Percentiles rank a stretch among this genome's conserved stretches.
Conservation (phyloP, 2,888 invertebrate species). For the Plagodis dolabraria region DNA sequence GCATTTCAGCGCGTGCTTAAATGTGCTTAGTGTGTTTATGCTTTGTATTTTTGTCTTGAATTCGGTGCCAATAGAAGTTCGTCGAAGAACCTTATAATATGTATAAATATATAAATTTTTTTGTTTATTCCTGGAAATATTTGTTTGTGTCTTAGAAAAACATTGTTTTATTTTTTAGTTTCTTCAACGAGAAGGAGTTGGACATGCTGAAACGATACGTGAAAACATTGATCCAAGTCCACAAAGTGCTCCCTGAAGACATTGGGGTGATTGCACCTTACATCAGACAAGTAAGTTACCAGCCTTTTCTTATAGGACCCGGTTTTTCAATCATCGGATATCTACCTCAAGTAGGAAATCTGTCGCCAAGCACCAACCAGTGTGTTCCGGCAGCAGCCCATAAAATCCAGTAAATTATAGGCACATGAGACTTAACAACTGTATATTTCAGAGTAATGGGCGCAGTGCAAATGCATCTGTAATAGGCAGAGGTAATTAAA, state of each 20-base stretch:
- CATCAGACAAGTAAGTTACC: conserved; percentile 89
- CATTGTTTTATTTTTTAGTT: conserved; percentile 48
- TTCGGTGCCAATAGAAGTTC: background rate
- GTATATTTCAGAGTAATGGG: no score
- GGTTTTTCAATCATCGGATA: background rate
- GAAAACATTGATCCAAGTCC: conserved; percentile 83
- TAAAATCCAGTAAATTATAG: no score
- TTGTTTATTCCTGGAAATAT: background rate
- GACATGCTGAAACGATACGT: conserved; percentile 77
- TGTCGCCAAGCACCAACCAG: no score
- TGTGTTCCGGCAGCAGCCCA: no score
- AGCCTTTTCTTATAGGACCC: background rate
- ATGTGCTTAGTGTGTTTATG: no score
- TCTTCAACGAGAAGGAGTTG: conserved; percentile 92
- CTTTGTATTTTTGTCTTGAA: background rate
- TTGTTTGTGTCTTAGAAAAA: background rate
- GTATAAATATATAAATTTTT: background rate
- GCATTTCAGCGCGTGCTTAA: no score
- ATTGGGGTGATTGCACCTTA: conserved; percentile 97
- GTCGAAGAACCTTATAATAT: no score
- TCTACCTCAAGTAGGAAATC: no score
- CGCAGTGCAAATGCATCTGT: no score
- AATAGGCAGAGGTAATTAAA: no score
- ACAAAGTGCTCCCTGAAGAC: conserved; percentile 85
- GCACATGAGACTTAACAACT: no score